These are phyloP conservation scores for Chelon auratus DNA, from an alignment of 2,797 vertebrate genomes.

Conservation along the genomic window DNA sequence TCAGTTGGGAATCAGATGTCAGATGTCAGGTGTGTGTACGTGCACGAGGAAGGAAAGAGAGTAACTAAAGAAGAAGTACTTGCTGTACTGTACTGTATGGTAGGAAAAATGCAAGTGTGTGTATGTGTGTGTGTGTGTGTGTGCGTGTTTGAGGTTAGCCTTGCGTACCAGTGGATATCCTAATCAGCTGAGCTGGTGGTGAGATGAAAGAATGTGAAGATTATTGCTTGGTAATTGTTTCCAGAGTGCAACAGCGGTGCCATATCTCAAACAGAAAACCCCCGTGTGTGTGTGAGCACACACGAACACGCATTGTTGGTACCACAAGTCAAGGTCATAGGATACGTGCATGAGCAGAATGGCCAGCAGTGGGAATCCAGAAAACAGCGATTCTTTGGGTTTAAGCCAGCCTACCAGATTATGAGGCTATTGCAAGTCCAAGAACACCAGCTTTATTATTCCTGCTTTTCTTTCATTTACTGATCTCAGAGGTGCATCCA, in stretches of 20 bases:
- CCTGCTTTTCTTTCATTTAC: constrained; percentile 19
- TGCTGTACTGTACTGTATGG: constrained; percentile 40
- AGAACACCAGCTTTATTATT: constrained; percentile 9
- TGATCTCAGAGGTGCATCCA: constrained; percentile 12
- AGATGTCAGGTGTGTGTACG: constrained; percentile 47
- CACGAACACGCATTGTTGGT: constrained; percentile 4
- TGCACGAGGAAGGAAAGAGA: constrained; percentile 17
- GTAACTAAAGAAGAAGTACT: constrained; percentile 39
- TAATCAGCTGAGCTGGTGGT: constrained; percentile 80
- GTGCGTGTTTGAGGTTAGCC: constrained; percentile 66
- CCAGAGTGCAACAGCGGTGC: constrained; percentile 73
- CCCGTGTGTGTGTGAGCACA: constrained; percentile 9
- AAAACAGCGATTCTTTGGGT: constrained; percentile 19
- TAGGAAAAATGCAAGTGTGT: constrained; percentile 38
- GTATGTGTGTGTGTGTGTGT: constrained; percentile 26
- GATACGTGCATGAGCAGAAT: constrained; percentile 26
- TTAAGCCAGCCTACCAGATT: constrained; percentile 36
- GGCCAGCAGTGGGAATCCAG: constrained; percentile 5
- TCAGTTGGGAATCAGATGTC: constrained; percentile 70
- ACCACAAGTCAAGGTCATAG: constrained; percentile 32
- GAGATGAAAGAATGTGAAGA: constrained; percentile 80
- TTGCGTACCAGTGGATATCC: constrained; percentile 71
- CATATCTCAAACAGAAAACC: constrained; percentile 52
- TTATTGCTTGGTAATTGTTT: constrained; percentile 80
- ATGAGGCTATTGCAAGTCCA: not conserved